A percentile compares a stretch with the other conserved stretches of the same genome.
Conservation (phyloP, 35 echinoderm and acorn worm species). For the Eucidaris tribuloides region DNA sequence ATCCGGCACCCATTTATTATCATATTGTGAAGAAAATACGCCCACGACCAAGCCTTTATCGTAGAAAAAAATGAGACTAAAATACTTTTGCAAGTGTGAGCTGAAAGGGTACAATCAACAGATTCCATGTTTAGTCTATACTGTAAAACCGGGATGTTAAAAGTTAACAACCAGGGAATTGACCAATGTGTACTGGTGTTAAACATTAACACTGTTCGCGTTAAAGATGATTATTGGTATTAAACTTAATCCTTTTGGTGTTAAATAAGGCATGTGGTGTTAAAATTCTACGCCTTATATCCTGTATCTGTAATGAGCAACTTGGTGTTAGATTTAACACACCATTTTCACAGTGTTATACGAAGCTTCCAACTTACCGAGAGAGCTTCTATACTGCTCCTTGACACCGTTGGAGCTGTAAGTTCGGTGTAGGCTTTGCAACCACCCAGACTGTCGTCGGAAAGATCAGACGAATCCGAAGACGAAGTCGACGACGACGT, state of each 20-base stretch:
- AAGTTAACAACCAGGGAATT: too few relatives aligned
- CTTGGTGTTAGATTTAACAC: neutral
- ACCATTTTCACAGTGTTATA: neutral
- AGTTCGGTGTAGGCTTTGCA: neutral
- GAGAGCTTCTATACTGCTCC: neutral
- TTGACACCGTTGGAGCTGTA: neutral
- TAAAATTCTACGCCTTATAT: neutral
- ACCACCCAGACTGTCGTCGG: neutral
- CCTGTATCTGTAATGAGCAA: neutral
- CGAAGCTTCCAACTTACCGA: neutral
- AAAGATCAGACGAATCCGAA: neutral
- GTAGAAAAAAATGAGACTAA: too few relatives aligned
- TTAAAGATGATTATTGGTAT: too few relatives aligned
- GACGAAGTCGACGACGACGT: neutral
- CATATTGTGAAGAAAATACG: too few relatives aligned
- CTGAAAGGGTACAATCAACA: too few relatives aligned
- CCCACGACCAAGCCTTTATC: too few relatives aligned
- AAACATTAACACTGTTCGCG: too few relatives aligned
- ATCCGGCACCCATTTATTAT: too few relatives aligned
- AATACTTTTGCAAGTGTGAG: too few relatives aligned
- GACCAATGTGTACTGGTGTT: too few relatives aligned
- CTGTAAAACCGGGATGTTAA: too few relatives aligned
- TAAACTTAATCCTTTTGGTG: neutral
- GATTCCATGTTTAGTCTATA: too few relatives aligned
- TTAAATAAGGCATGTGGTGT: neutral